Conservation (phyloP, 2,888 invertebrate genomes). For the Dyspetes luteomarginatus region DNA sequence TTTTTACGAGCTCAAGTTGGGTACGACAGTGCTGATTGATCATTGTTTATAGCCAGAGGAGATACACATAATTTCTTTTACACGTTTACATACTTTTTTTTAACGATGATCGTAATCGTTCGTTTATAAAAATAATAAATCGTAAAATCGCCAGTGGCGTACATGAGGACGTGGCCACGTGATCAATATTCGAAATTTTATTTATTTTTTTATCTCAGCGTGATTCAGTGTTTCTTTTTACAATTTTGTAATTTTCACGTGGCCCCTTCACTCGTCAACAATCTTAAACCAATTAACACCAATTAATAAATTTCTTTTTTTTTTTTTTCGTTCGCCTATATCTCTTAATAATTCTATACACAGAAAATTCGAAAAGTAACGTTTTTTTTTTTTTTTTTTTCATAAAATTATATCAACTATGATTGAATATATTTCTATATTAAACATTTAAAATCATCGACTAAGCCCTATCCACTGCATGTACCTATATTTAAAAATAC, state of each 20-base stretch:
- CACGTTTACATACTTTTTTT: conserved; percentile 35
- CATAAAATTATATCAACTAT: not conserved
- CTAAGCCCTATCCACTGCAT: conserved; percentile 30
- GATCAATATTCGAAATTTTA: conserved; percentile 17
- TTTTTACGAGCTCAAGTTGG: conserved; percentile 47
- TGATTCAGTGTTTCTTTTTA: not conserved
- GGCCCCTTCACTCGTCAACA: conserved; percentile 55
- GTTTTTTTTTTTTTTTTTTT: conserved; percentile 13
- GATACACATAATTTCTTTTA: conserved; percentile 50
- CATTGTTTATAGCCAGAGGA: conserved; percentile 41
- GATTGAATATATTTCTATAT: conserved; percentile 16
- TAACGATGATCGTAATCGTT: conserved; percentile 48
- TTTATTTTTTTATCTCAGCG: not conserved
- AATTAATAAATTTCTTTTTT: conserved; percentile 64
- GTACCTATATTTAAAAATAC: conserved; percentile 76
- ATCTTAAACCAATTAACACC: conserved; percentile 71
- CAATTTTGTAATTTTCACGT: conserved; percentile 14
- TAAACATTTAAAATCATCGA: conserved; percentile 40
- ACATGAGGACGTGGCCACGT: conserved; percentile 32
- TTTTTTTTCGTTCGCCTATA: conserved; percentile 1
- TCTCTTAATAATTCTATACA: conserved; percentile 39
- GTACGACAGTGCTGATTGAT: conserved; percentile 48
- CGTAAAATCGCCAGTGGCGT: conserved; percentile 47
- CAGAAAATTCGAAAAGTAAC: conserved; percentile 55
- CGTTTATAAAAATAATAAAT: conserved; percentile 66